Evolutionary conservation across 2,797 vertebrate species (phyloP), one percentile per base, ranked within the genome.

Genomic region (Nyctalus aviator): DNA sequence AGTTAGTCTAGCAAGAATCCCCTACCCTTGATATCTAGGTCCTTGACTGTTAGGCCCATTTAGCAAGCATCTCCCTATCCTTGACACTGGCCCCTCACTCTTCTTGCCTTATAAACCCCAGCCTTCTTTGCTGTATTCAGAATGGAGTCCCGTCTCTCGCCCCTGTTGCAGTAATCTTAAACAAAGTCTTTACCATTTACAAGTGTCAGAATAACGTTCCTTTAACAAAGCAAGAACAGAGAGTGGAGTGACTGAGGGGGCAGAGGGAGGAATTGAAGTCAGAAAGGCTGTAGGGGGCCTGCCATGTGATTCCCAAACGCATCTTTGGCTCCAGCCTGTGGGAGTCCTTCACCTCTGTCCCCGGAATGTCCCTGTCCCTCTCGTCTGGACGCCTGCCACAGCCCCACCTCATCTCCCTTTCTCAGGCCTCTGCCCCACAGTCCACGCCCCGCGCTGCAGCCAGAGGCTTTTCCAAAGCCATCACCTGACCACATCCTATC

Each of bases 401-500:
- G 15, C 10, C 66, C 20, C n/a, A 53, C 14, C 17, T 46, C 3
- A 1, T 2, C 15, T 55, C 9, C 44, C 46, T 1, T 14, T 37
- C 55, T 55, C 20, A 25, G 55, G n/a, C 25, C 27, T 53, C 21
- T 0, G 37, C 18, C 0, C 23, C 9, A 14, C 17, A 18, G 6
- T 18, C 35, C 25, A 6, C 46, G 8, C 37, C 37, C 21, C 32
- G 18, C 12, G 64, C 73, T 66, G 48, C 55, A 48, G n/a, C 55
- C 84, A 13, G 12, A 44, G 20, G 14, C 46, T 44, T 48, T 25
- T 41, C 27, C 77, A 35, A 32, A 79, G 13, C 78, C 53, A 21
- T 20, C 14, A 71, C 4, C 53, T 32, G 55, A 18, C 64, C n/a
- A 0, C 0, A 0, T 37, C 32, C 37, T 41, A 7, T 41, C 6